Percentiles rank a stretch among this genome's conserved stretches.
phyloP scores from a whole-genome alignment of 2,888 invertebrate species.

The Punctoribates punctum region DNA sequence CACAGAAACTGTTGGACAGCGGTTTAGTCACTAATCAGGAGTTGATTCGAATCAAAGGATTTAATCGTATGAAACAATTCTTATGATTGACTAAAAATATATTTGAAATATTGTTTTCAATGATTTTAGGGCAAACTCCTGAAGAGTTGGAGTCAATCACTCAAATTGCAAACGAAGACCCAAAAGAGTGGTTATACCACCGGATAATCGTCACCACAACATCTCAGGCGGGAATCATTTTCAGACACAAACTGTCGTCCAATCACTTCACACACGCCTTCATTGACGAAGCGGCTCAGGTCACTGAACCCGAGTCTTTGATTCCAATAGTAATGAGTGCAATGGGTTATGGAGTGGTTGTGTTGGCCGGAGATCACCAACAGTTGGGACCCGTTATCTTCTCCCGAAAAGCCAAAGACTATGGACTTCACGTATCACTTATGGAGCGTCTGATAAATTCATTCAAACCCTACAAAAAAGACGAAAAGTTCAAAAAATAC shows the following conservation, averaged over 20 bases:
- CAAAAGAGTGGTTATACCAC: constrained; percentile 57
- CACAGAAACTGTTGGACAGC: constrained; percentile 64
- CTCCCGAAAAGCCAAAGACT: constrained; percentile 63
- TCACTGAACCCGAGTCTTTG: constrained; percentile 83
- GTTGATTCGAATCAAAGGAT: constrained; percentile 62
- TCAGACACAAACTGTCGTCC: constrained; percentile 56
- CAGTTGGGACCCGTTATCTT: constrained; percentile 81
- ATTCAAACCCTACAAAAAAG: constrained; percentile 62
- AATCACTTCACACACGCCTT: constrained; percentile 87
- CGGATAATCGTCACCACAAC: constrained; percentile 86
- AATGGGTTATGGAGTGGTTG: constrained; percentile 46
- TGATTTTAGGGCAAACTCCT: not conserved
- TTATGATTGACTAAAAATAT: no score
- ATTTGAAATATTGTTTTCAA: no score
- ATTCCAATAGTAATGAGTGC: constrained; percentile 62
- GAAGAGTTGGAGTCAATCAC: not conserved
- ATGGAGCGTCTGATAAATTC: constrained; percentile 69
- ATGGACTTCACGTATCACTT: constrained; percentile 69
- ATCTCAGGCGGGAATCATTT: constrained; percentile 54
- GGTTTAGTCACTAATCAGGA: constrained; percentile 66
- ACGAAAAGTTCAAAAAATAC: constrained; percentile 59
- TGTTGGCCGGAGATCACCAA: constrained; percentile 78
- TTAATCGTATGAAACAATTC: constrained; percentile 52
- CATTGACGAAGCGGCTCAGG: constrained; percentile 90
- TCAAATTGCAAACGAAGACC: constrained; percentile 49